Conservation (phyloP, 2,888 invertebrate species). For the Danaus chrysippus region DNA sequence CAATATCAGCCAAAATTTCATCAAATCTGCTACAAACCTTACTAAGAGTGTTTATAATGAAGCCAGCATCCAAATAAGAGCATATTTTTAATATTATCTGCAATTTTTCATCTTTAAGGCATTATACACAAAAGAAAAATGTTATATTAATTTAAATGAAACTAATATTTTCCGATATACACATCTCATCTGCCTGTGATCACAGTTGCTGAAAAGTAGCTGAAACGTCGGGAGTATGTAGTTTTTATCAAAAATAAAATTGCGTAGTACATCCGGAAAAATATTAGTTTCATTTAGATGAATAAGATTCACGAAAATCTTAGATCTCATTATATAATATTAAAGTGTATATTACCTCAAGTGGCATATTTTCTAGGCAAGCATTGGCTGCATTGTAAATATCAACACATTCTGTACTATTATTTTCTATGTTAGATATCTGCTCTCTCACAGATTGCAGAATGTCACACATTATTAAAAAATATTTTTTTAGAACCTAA, state of each 20-base stretch:
- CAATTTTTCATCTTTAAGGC: slow-evolving; percentile 36
- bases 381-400: slow-evolving; percentile 43
- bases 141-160: slow-evolving; percentile 10
- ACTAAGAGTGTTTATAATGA: slow-evolving; percentile 72
- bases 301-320: too few species aligned
- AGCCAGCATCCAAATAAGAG: slow-evolving; percentile 77
- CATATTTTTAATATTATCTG: slow-evolving; percentile 81
- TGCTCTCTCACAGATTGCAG: slow-evolving; percentile 50
- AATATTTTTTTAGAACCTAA: slow-evolving; percentile 8
- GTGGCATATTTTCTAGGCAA: slow-evolving; percentile 58
- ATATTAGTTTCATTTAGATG: too few species aligned
- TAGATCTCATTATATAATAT: too few species aligned
- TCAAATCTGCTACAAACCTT: slow-evolving; percentile 78
- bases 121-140: not conserved
- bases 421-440: slow-evolving; percentile 49
- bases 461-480: slow-evolving; percentile 55
- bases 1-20: slow-evolving; percentile 76
- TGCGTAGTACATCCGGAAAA: too few species aligned
- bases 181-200: too few species aligned
- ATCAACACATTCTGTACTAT: slow-evolving; percentile 33
- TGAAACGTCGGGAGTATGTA: too few species aligned
- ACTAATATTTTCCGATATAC: too few species aligned
- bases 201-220: too few species aligned
- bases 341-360: slow-evolving; percentile 52
- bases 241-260: too few species aligned